Evolutionary conservation across 1,140 invertebrate genomes (phyloP).

Genomic region (Ridgeia piscesae): DNA sequence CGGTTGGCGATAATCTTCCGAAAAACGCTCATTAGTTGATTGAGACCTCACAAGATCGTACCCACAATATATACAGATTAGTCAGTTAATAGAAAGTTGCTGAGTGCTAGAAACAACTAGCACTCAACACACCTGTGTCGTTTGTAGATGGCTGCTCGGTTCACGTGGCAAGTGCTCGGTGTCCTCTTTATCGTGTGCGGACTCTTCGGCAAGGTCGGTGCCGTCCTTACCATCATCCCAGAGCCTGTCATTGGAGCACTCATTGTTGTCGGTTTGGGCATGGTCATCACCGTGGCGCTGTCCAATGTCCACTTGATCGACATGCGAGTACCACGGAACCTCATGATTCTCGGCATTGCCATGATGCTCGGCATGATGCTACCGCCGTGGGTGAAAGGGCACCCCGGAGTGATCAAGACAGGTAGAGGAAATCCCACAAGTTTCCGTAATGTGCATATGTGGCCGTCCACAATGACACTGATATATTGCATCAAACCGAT

Average conservation of each 20-base stretch:
- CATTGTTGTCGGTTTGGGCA: constrained; percentile 14
- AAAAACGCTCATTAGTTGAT: too few relatives aligned
- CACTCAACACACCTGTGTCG: not conserved
- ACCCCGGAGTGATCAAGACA: constrained; percentile 8
- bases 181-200: constrained; percentile 74
- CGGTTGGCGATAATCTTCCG: too few relatives aligned
- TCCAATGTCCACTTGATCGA: constrained; percentile 28
- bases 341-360: constrained; percentile 27
- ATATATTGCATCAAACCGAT: too few relatives aligned
- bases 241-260: constrained; percentile 72
- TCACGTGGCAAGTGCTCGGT: constrained; percentile 69
- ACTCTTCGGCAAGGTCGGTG: constrained; percentile 71
- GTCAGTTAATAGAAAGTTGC: too few relatives aligned
- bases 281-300: constrained; percentile 20
- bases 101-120: too few relatives aligned
- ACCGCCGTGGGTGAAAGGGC: constrained; percentile 20
- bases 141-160: constrained; percentile 11
- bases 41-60: too few relatives aligned
- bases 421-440: constrained; percentile 17
- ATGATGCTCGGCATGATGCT: constrained; percentile 26
- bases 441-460: not conserved
- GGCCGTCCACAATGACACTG: too few relatives aligned
- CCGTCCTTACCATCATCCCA: constrained; percentile 83
- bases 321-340: constrained; percentile 23
- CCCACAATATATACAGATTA: too few relatives aligned